These are phyloP conservation scores for Rutpela maculata DNA, from an alignment of 2,888 invertebrate genomes.

Conservation along the genomic window DNA sequence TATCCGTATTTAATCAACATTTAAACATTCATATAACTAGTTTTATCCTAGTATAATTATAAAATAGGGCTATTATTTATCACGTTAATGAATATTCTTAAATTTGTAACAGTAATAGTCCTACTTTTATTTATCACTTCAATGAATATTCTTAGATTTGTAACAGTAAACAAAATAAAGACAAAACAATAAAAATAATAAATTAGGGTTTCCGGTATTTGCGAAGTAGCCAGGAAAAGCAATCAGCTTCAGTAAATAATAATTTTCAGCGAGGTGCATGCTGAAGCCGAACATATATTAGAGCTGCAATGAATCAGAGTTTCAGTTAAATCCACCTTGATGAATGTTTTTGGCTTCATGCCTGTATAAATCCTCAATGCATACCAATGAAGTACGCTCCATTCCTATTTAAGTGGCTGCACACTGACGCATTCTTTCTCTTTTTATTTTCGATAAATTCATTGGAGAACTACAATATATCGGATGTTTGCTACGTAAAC, in stretches of 20 bases:
- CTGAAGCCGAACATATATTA: slow-evolving; percentile 74
- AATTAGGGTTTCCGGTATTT: slow-evolving; percentile 59
- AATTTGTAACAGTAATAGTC: slow-evolving; percentile 18
- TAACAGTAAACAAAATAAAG: slow-evolving; percentile 25
- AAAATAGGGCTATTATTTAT: slow-evolving; percentile 3
- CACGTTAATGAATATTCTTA: slow-evolving; percentile 22
- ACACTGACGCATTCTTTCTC: slow-evolving; percentile 64
- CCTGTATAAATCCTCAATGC: slow-evolving; percentile 76
- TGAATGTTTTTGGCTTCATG: slow-evolving; percentile 76
- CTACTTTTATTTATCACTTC: slow-evolving; percentile 12
- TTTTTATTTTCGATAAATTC: slow-evolving; percentile 57
- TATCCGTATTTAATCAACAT: slow-evolving; percentile 5
- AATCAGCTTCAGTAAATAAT: slow-evolving; percentile 72
- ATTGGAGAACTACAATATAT: slow-evolving; percentile 44
- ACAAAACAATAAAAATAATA: slow-evolving; percentile 54
- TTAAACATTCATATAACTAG: background rate
- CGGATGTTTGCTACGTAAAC: slow-evolving; percentile 39
- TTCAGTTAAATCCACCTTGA: slow-evolving; percentile 76
- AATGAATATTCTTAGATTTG: slow-evolving; percentile 25
- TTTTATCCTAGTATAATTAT: slow-evolving; percentile 5
- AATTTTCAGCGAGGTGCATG: slow-evolving; percentile 71
- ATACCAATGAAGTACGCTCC: slow-evolving; percentile 75
- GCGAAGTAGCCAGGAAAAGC: slow-evolving; percentile 66
- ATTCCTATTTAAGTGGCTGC: slow-evolving; percentile 68
- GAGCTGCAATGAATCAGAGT: slow-evolving; percentile 75